These are phyloP conservation scores for Oligia strigilis DNA, from an alignment of 2,888 invertebrate species.

Conservation along the genomic window DNA sequence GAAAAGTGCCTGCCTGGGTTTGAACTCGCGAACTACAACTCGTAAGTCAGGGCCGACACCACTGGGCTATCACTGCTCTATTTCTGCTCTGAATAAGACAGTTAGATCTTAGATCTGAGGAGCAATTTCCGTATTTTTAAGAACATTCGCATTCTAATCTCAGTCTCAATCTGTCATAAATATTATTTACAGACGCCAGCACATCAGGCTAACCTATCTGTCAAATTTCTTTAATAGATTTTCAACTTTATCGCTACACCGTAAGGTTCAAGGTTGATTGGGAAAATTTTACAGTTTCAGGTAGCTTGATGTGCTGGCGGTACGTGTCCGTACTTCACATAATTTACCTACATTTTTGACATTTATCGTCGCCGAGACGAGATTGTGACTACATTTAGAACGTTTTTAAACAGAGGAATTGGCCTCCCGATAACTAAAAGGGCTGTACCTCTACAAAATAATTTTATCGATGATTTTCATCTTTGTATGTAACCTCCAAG, in stretches of 20 bases:
- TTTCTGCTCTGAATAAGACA: background rate
- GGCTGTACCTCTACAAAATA: background rate
- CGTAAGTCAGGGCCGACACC: too few relatives aligned
- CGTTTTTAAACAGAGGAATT: background rate
- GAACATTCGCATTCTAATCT: background rate
- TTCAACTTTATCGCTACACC: too few relatives aligned
- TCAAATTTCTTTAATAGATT: too few relatives aligned
- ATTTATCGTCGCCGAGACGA: background rate
- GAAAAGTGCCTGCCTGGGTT: too few relatives aligned
- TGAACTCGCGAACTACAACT: too few relatives aligned
- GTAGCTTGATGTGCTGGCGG: too few relatives aligned
- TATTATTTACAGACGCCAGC: background rate
- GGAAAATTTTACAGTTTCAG: too few relatives aligned
- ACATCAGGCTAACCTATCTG: too few relatives aligned
- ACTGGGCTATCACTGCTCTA: too few relatives aligned
- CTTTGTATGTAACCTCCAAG: slow-evolving; percentile 15
- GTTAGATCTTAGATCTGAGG: background rate
- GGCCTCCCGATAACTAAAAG: background rate
- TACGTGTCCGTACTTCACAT: background rate
- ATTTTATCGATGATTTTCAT: background rate
- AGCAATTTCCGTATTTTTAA: background rate
- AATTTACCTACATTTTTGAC: background rate
- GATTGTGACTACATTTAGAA: background rate
- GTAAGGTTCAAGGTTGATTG: too few relatives aligned
- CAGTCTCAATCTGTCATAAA: background rate